Base-by-base conservation (phyloP, 2,888 invertebrate genomes). In the Carabus problematicus region DNA sequence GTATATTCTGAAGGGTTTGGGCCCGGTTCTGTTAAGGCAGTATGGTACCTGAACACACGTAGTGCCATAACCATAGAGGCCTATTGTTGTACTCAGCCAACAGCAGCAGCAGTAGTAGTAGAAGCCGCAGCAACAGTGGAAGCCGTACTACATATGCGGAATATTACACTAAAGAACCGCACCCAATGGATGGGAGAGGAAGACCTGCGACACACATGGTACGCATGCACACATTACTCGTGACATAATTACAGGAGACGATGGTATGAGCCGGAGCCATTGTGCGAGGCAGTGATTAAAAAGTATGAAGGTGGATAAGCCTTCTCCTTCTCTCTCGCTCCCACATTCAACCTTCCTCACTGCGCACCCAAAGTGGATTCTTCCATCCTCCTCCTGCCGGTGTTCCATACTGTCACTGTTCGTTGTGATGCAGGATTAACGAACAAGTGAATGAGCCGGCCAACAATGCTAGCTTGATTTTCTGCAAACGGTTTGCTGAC, bases 291-390 rank as follows among this genome's bases (percentile, higher is more conserved):
- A 16, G 54, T 64, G 64, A 64, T 64, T 64, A 64, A 64, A n/a
- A 64, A 64, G 55, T 64, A 63, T 55, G 62, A 52, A 47, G 40
- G 64, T 64, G 41, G 64, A 64, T 64, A 64, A 64, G 64, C 64
- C 40, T 29, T 29, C 29, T 29, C 29, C n/a, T n/a, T n/a, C n/a
- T n/a, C n/a, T n/a, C n/a, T n/a, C n/a, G 11, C 42, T 45, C 62
- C 49, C 14, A 47, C 49, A 62, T 49, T 45, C 62, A 62, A 45
- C 55, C 19, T 55, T 16, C 19, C 52, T 47, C 16, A 47, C 11
- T 42, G 9, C 19, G 45, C 43, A 43, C 41, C n/a, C 62, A 62
- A 62, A 62, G 62, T 62, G 39, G 49, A 49, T 62, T 47, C 49
- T 8, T 40, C 40, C 39, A 29, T 49, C 14, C 52, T 29, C 39